Base-by-base conservation (phyloP, 2,797 vertebrate genomes). In the Pogonophryne albipinna region DNA sequence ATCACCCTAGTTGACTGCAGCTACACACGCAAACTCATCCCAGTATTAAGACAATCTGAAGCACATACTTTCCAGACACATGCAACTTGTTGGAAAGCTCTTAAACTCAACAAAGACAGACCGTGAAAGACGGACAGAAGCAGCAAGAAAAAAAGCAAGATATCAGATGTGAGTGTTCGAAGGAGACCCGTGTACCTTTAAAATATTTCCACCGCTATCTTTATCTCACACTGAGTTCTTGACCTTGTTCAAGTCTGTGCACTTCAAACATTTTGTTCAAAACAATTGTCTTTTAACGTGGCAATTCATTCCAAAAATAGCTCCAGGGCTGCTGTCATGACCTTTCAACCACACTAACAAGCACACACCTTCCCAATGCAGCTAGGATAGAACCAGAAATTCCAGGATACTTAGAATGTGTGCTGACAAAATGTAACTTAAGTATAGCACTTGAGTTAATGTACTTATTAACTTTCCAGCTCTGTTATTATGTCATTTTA, bases 281-380 rank as follows among this genome's bases (percentile, higher is more conserved):
- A 45, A 77, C 68, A 65, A 82, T 65, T 78, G 81, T 49, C 78
- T 66, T 77, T 85, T 83, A 66, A 82, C 79, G 63, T 68, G 52
- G 74, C 79, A 72, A 57, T 80, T 12, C 74, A 75, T 57, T 65
- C 69, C 49, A 52, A 82, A 60, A 89, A 81, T 78, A 84, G 82
- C 72, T 59, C 51, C 17, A 19, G 74, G 76, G 70, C 69, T 70
- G 49, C 10, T 53, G 71, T 50, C 38, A 51, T 45, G 73, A 84
- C 79, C 77, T 80, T 84, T 62, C 52, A 81, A 74, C 68, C 53
- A 67, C 17, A 73, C 65, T 75, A 80, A 75, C 67, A 76, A 76
- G 64, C 56, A 60, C 70, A 3, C 41, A 41, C 15, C 31, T 38
- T 68, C 34, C 65, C 61, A 71, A 55, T 63, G 19, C 15, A 55